Base-by-base conservation (phyloP, 2,888 invertebrate species). In the Tuberolachnus salignus region DNA sequence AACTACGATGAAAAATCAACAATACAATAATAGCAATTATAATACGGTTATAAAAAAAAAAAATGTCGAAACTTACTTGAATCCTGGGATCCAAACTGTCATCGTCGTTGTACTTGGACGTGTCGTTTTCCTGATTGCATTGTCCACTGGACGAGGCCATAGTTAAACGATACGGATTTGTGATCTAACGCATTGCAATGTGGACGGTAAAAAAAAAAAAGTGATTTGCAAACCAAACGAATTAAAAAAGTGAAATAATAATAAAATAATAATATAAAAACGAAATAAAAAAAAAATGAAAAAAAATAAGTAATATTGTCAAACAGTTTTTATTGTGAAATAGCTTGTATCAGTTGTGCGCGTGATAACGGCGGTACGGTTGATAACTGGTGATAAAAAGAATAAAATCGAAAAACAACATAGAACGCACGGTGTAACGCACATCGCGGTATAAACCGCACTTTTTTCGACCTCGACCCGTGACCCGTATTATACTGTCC, bases 1-100 rank as follows among this genome's bases (percentile, higher is more conserved):
- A 94, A 90, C 92, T 95, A 89, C 80, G 85, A 84, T 61, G 6
- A 82, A n/a, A n/a, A 46, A 49, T 80, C 67, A 69, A 78, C 55
- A 61, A 69, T 66, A 64, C 8, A 13, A 46, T 11, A 34, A 59
- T 34, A 59, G 51, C 11, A 14, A 59, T 34, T 6, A 34, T 34
- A 34, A 6, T 34, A 34, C 34, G 34, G 6, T 34, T 6, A 34
- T 34, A 34, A 34, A 34, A n/a, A 53, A 78, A 49, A 63, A 74
- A 64, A 49, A 57, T 16, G 13, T 49, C 34, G 61, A 21, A 80
- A 81, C 13, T 57, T 84, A 87, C 88, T 86, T 87, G 87, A 83
- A 88, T 87, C 81, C 88, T 85, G 80, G 88, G 88, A 83, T 88
- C 88, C 84, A 88, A 84, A 80, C 86, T 86, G 81, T 85, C 86